A percentile compares a stretch with the other conserved stretches of the same genome.
Conservation (phyloP, 2,888 invertebrate species). For the Troglohyphantes excavatus region DNA sequence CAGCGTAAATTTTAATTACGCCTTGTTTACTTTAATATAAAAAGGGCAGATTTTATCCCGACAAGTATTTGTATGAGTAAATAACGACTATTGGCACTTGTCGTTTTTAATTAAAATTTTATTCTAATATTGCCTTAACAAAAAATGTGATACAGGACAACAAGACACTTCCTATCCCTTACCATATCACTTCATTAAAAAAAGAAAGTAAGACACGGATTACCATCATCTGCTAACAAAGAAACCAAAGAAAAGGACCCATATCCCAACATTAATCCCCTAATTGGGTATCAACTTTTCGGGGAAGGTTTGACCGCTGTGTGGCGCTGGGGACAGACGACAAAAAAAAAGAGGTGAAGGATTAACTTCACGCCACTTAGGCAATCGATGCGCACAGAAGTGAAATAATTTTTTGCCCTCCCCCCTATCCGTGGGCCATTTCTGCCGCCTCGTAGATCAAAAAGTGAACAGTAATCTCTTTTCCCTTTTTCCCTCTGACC, state of each 20-base stretch:
- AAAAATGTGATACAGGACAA: background rate
- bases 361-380: slow-evolving; percentile 58
- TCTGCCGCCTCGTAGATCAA: slow-evolving; percentile 72
- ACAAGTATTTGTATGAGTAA: too few species aligned
- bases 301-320: background rate
- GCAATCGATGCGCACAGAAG: slow-evolving; percentile 41
- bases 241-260: background rate
- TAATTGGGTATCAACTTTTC: slow-evolving; percentile 17
- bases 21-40: too few species aligned
- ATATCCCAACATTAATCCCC: slow-evolving; percentile 12
- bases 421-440: slow-evolving; percentile 41
- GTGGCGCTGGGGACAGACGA: background rate
- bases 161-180: background rate
- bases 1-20: too few species aligned
- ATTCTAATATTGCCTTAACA: background rate
- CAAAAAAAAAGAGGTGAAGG: slow-evolving; percentile 46
- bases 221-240: background rate
- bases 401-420: slow-evolving; percentile 65
- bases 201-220: background rate
- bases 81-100: too few species aligned
- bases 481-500: slow-evolving; percentile 4
- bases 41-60: too few species aligned
- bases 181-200: background rate
- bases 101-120: background rate
- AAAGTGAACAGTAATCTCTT: slow-evolving; percentile 65